These are phyloP conservation scores for Syngnathus typhle DNA, from an alignment of 2,113 vertebrate species.

Conservation along the genomic window DNA sequence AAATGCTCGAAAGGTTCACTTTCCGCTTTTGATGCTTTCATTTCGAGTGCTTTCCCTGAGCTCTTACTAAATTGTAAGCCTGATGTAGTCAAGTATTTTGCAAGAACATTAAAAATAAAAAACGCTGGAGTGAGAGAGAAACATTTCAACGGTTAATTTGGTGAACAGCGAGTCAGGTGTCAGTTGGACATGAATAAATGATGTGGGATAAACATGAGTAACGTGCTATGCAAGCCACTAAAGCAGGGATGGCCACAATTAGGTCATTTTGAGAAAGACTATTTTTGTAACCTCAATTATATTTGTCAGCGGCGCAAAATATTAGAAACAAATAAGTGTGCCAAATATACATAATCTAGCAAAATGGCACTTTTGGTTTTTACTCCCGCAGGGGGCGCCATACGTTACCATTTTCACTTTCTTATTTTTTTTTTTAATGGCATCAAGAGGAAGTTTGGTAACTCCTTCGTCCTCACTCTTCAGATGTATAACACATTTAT, in stretches of 20 bases:
- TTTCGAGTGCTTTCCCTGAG: background rate
- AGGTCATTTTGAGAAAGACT: too few relatives aligned
- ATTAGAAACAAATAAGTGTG: too few relatives aligned
- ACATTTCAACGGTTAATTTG: constrained; percentile 54
- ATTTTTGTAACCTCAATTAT: too few relatives aligned
- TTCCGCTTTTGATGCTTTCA: too few relatives aligned
- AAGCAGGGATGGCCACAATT: background rate
- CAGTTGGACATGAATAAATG: constrained; percentile 54
- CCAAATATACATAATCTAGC: too few relatives aligned
- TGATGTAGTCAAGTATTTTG: background rate
- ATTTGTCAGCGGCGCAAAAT: too few relatives aligned
- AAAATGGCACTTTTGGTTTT: background rate
- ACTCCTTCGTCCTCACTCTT: background rate
- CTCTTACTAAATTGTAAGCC: background rate
- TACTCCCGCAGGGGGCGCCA: background rate
- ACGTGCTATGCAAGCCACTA: background rate
- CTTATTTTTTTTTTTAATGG: background rate
- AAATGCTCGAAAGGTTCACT: background rate
- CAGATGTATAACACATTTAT: background rate
- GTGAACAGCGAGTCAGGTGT: constrained; percentile 39
- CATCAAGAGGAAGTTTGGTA: background rate
- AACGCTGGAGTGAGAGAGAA: background rate
- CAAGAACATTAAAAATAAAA: background rate
- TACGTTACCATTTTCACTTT: background rate
- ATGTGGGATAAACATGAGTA: constrained; percentile 21